These are phyloP conservation scores for Odontomyia ornata DNA, from an alignment of 2,888 invertebrate genomes.

Conservation along the genomic window DNA sequence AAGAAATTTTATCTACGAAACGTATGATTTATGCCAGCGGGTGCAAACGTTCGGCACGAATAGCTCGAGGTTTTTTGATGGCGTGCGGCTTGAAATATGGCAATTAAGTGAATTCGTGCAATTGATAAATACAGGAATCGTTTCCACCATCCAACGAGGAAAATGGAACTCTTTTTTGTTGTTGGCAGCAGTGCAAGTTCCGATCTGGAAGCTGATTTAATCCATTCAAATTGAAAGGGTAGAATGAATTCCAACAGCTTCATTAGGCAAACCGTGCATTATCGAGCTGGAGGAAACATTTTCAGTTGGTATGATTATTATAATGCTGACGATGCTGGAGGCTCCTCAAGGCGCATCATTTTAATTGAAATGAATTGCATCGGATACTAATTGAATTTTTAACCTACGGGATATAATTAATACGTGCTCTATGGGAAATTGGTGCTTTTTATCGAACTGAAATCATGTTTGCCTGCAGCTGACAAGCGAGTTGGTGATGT, in stretches of 20 bases:
- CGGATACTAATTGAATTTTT: constrained; percentile 37
- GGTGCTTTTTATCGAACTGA: background rate
- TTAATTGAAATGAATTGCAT: constrained; percentile 38
- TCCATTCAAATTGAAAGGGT: background rate
- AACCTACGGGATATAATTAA: constrained; percentile 36
- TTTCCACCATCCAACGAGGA: background rate
- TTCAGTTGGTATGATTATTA: constrained; percentile 17
- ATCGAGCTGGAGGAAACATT: background rate
- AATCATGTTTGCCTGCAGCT: background rate
- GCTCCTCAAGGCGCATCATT: constrained; percentile 30
- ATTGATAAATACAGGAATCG: constrained; percentile 37
- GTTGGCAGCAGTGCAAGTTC: background rate
- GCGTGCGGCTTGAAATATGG: constrained; percentile 28
- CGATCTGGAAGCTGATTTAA: background rate
- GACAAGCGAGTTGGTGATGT: background rate
- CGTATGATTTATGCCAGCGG: constrained; percentile 46
- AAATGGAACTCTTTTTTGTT: background rate
- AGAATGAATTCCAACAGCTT: background rate
- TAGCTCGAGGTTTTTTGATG: background rate
- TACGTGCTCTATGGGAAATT: constrained; percentile 34
- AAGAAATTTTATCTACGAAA: constrained; percentile 47
- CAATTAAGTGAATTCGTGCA: constrained; percentile 49
- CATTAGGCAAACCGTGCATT: background rate
- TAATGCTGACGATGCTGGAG: constrained; percentile 6
- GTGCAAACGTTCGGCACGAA: background rate